A percentile compares a stretch with the other conserved stretches of the same genome.
Conservation (phyloP, 1,140 invertebrate genomes). For the Caenorhabditis briggsae region DNA sequence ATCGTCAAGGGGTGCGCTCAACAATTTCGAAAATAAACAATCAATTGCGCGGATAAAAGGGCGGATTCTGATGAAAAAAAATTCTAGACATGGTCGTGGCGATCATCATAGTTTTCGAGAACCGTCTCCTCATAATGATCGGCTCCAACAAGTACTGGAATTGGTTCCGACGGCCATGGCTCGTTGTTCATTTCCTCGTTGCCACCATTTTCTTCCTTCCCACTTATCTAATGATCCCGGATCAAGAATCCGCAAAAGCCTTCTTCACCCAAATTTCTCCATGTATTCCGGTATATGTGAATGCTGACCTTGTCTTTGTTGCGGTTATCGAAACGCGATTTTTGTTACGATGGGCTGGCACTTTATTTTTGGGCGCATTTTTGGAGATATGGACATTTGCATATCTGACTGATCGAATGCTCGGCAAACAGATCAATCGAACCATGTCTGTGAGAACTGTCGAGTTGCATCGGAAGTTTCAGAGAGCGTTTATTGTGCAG, state of each 20-base stretch:
- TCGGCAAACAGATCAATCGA: not conserved
- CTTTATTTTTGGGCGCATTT: not conserved
- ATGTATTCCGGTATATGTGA: slow-evolving; percentile 27
- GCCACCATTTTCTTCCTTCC: not conserved
- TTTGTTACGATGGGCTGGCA: not conserved
- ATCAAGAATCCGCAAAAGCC: not conserved
- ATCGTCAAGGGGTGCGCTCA: no score
- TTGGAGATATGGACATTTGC: slow-evolving; percentile 6
- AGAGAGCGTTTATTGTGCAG: not conserved
- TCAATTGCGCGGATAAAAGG: no score
- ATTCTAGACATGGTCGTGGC: slow-evolving; percentile 9
- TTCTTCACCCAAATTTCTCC: not conserved
- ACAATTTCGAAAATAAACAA: no score
- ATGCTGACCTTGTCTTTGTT: not conserved
- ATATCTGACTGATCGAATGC: slow-evolving; percentile 4
- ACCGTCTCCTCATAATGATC: slow-evolving; percentile 4
- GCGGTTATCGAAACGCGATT: slow-evolving; percentile 1
- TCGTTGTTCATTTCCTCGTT: not conserved
- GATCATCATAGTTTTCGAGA: not conserved
- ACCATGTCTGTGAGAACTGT: slow-evolving; percentile 25
- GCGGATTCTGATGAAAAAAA: no score
- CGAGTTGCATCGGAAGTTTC: slow-evolving; percentile 4
- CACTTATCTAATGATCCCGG: not conserved
- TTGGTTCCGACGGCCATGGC: not conserved
- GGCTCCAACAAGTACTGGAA: not conserved